Evolutionary conservation across 2,113 vertebrate species (phyloP), one percentile per base, ranked within the genome.

Genomic region (Ameiurus melas): DNA sequence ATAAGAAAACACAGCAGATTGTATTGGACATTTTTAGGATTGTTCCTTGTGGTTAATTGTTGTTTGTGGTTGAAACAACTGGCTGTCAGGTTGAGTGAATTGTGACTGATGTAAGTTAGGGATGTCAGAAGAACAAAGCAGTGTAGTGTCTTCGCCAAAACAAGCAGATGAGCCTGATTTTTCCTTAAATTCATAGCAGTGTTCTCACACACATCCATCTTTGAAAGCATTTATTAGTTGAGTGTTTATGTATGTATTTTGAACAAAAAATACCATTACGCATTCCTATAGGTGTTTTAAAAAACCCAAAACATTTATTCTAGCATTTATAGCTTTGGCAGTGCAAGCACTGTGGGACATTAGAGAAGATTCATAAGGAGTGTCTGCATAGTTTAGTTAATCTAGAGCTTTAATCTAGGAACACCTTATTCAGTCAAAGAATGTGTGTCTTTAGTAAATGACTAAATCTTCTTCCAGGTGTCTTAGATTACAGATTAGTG

Each of bases 401-500:
- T 68, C 66, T 75, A 4, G 30, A 75, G 30, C 22, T 85, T 58
- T 75, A 36, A 85, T 85, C 51, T 75, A 57, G 51, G 19, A 85
- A 85, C 83, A 70, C 51, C 47, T 55, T 73, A 57, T 75, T 27
- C 51, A 75, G 51, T 30, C 53, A 85, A 58, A 43, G 80, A 83
- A 62, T 73, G 51, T 27, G 70, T 20, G 47, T 83, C 80, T 62
- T 58, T 81, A 60, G 79, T 51, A 81, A 81, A 81, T 58, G 30
- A 30, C 53, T 58, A 58, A 58, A 81, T 33, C 75, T 78, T 51
- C 25, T 13, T 79, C 77, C 77, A 55, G 77, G 77, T 79, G 58
- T 83, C 78, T 81, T 83, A 62, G 57, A 62, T 62, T 62, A 83
- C 80, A 83, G 57, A 27, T 62, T 39, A 62, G 80, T 82, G 55